Evolutionary conservation across 2,888 invertebrate species (phyloP), one percentile per base, ranked within the genome.

Genomic region (Lissonota sp.): DNA sequence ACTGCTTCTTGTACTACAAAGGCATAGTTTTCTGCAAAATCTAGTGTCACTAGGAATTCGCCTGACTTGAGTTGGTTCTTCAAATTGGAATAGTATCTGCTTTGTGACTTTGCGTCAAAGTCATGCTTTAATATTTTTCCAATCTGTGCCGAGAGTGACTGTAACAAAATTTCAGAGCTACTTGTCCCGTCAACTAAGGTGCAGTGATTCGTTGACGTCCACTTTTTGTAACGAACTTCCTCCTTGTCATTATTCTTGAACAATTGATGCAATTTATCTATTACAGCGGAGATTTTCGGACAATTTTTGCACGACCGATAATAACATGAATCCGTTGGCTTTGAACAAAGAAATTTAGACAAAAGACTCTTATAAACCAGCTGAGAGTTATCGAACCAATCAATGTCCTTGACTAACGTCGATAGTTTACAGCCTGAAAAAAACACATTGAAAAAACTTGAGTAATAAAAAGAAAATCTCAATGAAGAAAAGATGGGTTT

Each of bases 21-120:
- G 1, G 53, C 71, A 71, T 84, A 86, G 69, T 87, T 87, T 82
- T 87, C 85, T 26, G 86, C 74, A 78, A 85, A 87, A 72, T 87
- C 85, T 46, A 80, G 80, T 7, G 75, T 42, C 7, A 83, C 82
- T 26, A 85, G 6, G 69, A 74, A 70, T 70, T 84, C 79, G n/a
- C 73, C 72, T 55, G 39, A 16, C 6, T 37, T 12, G 16, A 86
- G 26, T 26, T 57, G 53, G 12, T 84, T 73, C 74, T 85, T 84
- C 26, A 77, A 49, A 6, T 42, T 46, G 12, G 60, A 63, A 6
- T 74, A 62, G 70, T 74, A 86, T 12, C 58, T 63, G 6, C 82
- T 51, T 67, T 85, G 86, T 66, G 82, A n/a, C 37, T 77, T 74
- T 8, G 83, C 76, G 51, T 82, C 82, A 57, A 74, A 86, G 63